These are phyloP conservation scores for Okamejei kenojei DNA, from an alignment of 2,797 vertebrate genomes.

Conservation along the genomic window DNA sequence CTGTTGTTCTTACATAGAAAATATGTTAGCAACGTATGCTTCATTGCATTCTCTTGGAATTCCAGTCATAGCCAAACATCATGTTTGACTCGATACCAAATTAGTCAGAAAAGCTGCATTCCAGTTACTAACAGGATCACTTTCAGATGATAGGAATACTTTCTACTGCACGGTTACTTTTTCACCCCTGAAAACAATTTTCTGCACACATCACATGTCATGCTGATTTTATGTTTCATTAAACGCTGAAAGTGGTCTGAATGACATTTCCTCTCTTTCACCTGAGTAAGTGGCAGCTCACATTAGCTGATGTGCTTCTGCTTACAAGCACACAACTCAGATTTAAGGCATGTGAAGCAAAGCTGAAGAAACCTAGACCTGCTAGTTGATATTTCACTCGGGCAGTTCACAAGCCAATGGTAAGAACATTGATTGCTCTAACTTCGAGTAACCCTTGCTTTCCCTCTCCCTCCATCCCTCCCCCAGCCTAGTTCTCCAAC, in stretches of 20 bases:
- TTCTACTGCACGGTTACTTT: neutral
- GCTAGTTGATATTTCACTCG: neutral
- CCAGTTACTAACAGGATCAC: neutral
- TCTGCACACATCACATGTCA: slow-evolving; percentile 15
- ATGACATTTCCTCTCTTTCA: neutral
- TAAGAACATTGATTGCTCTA: no score
- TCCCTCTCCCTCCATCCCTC: no score
- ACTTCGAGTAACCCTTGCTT: no score
- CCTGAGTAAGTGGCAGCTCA: slow-evolving; percentile 16
- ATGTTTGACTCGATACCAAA: neutral
- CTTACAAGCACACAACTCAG: neutral
- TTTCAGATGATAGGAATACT: slow-evolving; percentile 9
- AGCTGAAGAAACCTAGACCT: slow-evolving; percentile 21
- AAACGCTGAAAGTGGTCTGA: slow-evolving; percentile 17
- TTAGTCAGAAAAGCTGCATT: neutral
- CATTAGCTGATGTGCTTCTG: slow-evolving; percentile 19
- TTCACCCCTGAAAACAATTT: neutral
- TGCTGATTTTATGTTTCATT: slow-evolving; percentile 30
- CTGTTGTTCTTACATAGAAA: neutral
- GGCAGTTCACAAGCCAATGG: no score
- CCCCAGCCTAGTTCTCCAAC: no score
- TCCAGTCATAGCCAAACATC: slow-evolving; percentile 22
- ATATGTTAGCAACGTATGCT: slow-evolving; percentile 19
- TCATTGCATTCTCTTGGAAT: slow-evolving; percentile 27
- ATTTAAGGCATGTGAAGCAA: slow-evolving; percentile 7